These are phyloP conservation scores for Cacatua alba DNA, from an alignment of 2,113 vertebrate genomes.

Conservation along the genomic window DNA sequence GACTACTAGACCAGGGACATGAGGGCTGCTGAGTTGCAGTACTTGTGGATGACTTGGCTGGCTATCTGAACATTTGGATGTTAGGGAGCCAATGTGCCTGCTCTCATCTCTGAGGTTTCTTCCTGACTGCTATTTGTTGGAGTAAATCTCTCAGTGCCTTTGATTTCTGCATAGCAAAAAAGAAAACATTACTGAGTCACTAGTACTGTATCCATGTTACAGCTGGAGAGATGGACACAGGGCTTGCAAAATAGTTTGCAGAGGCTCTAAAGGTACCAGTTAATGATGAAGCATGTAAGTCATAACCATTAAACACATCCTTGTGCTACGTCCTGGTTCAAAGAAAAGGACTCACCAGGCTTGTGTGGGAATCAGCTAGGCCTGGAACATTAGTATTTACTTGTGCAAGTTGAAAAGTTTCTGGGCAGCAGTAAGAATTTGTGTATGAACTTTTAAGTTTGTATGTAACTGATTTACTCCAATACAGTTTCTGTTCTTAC, in stretches of 20 bases:
- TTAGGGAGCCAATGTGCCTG: not conserved
- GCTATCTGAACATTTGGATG: not conserved
- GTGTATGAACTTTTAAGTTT: not conserved
- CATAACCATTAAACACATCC: not conserved
- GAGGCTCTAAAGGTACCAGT: not conserved
- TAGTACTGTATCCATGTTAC: not conserved
- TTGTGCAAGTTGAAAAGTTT: not conserved
- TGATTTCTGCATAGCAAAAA: not conserved
- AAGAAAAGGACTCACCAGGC: not conserved
- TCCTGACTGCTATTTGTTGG: not conserved
- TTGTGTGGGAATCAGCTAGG: not conserved
- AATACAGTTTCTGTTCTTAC: constrained; percentile 26
- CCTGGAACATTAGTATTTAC: not conserved
- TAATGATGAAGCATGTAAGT: not conserved
- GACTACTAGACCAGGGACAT: not conserved
- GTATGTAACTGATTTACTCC: constrained; percentile 10
- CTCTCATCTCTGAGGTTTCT: not conserved
- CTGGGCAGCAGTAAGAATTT: not conserved
- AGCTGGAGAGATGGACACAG: not conserved
- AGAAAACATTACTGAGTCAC: not conserved
- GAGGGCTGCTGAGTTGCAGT: not conserved
- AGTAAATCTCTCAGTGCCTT: not conserved
- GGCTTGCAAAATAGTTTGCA: not conserved
- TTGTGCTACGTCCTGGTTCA: not conserved
- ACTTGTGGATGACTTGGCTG: not conserved